phyloP scores from a whole-genome alignment of 2,888 invertebrate species.

The Dyspetes luteomarginatus region DNA sequence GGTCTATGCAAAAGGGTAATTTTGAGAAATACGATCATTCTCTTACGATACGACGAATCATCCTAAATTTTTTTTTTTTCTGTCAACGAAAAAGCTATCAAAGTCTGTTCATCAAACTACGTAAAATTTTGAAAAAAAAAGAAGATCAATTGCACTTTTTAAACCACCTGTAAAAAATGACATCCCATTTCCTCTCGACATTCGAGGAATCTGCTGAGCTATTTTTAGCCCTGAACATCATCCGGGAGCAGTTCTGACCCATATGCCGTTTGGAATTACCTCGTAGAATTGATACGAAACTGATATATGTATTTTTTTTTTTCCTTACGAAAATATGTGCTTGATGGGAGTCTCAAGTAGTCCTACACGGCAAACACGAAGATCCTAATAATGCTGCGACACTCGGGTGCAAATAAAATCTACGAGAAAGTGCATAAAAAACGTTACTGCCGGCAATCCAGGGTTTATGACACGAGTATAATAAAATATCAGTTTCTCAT shows the following conservation, averaged over 20 bases:
- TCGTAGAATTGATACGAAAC: background rate
- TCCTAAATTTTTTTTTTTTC: slow-evolving; percentile 18
- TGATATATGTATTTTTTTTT: background rate
- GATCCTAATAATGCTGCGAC: slow-evolving; percentile 48
- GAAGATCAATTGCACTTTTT: background rate
- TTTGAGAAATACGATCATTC: slow-evolving; percentile 19
- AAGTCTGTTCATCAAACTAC: background rate
- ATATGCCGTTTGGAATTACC: background rate
- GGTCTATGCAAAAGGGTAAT: slow-evolving; percentile 11
- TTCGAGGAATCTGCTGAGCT: background rate
- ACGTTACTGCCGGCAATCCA: slow-evolving; percentile 73
- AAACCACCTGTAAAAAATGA: background rate
- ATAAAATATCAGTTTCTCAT: slow-evolving; percentile 71
- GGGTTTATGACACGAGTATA: slow-evolving; percentile 72
- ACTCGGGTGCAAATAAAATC: slow-evolving; percentile 64
- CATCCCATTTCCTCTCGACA: background rate
- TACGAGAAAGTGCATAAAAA: slow-evolving; percentile 71
- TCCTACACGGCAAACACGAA: background rate
- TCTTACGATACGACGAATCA: slow-evolving; percentile 12
- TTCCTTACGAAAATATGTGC: background rate
- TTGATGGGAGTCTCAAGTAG: too few species aligned
- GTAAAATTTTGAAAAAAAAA: background rate
- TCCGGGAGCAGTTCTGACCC: too few species aligned
- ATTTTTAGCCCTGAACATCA: background rate
- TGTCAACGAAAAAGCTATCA: slow-evolving; percentile 11